A percentile compares a stretch with the other conserved stretches of the same genome.
phyloP scores from a whole-genome alignment of 2,113 vertebrate genomes.

The Cynocephalus volans region DNA sequence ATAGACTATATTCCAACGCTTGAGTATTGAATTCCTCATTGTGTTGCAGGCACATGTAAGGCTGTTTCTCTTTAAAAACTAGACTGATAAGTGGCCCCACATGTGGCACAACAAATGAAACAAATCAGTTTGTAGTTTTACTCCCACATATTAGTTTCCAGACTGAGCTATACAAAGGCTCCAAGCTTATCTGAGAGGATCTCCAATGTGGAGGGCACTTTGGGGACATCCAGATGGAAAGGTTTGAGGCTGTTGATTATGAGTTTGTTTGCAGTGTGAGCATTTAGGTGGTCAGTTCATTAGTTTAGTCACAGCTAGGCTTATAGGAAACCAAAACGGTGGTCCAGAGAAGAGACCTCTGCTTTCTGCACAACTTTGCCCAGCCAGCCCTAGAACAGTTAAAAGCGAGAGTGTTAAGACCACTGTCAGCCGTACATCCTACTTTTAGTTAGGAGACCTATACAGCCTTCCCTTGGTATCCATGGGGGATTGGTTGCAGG shows the following conservation, averaged over 20 bases:
- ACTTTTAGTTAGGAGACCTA: not conserved
- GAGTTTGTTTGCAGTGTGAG: not conserved
- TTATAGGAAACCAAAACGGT: not conserved
- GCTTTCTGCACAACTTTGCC: not conserved
- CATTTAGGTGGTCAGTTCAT: not conserved
- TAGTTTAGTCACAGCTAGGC: not conserved
- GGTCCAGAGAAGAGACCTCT: not conserved
- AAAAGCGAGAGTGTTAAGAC: not conserved
- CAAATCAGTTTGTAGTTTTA: conserved; percentile 43
- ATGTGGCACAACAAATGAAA: not conserved
- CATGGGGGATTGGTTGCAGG: too few relatives aligned
- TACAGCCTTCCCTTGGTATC: not conserved
- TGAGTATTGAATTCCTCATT: conserved; percentile 49
- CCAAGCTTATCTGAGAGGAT: not conserved
- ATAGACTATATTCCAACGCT: conserved; percentile 34
- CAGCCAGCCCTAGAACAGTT: fast-evolving
- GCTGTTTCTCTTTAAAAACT: not conserved
- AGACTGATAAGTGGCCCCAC: not conserved
- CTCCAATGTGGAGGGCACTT: not conserved
- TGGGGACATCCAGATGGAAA: not conserved
- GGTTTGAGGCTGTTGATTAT: not conserved
- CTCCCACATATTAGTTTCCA: not conserved
- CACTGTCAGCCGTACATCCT: fast-evolving
- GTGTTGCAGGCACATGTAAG: not conserved
- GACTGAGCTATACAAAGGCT: not conserved